Base-by-base conservation (phyloP, 2,888 invertebrate genomes). In the Rhagonycha fulva region DNA sequence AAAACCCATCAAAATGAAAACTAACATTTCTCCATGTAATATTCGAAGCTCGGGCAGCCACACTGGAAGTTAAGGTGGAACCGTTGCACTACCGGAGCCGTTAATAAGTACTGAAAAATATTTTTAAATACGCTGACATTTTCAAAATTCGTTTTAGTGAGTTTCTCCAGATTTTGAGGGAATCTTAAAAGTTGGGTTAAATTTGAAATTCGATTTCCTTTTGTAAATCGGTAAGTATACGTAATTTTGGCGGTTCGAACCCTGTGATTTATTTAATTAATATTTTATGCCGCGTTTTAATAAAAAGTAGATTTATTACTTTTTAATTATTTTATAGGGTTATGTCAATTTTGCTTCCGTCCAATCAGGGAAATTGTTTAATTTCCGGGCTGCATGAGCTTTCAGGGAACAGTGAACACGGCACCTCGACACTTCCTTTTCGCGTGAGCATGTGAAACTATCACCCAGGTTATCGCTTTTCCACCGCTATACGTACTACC, bases 321-420 rank as follows among this genome's bases (percentile, higher is more conserved):
- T 66, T 66, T 66, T 66, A 66, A 66, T 24, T 66, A 24, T 24
- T 66, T 66, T 66, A 66, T 66, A n/a, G 60, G 19, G 80, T 82
- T 83, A 80, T 85, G 84, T 83, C 85, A 84, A 83, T 83, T 82
- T 80, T 74, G 79, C 82, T 83, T 85, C 84, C 84, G 84, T 84
- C 83, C 84, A 84, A 83, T 84, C 81, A 80, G 84, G 86, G 85
- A 86, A 86, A 86, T 86, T 85, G 85, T 85, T 83, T 85, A 85
- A 86, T 86, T 86, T 86, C 86, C 86, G 84, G 84, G 80, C 81
- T 84, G 83, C 84, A 83, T 83, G 84, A 81, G 76, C 78, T 73
- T 74, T 73, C 77, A 75, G 77, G 72, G 72, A 75, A 78, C 77
- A 75, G 72, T 77, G 75, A 78, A 75, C 80, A 81, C 79, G 80